Evolutionary conservation across 2,888 invertebrate genomes (phyloP), one percentile per base, ranked within the genome.

Genomic region (Apodemia duryi): DNA sequence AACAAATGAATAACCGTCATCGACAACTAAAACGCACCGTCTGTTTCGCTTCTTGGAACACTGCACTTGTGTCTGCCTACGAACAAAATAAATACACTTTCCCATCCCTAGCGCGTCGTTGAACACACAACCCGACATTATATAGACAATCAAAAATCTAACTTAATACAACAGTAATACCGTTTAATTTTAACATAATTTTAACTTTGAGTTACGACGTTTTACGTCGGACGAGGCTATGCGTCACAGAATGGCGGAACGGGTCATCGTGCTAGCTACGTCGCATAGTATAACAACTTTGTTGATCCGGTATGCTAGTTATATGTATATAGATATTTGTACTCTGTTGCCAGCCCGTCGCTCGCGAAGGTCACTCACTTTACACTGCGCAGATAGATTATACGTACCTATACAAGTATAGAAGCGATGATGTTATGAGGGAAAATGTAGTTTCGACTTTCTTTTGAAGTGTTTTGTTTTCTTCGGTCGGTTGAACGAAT

Each of bases 31-130:
- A 68, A 69, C 67, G 67, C 72, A 68, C 64, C 66, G 72, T 83
- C 84, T 82, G 71, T 84, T 82, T 79, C 78, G 75, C 77, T 85
- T 86, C 84, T 83, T 78, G 80, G 85, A 84, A 85, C 82, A 77
- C 76, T 85, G 86, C 87, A 85, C 86, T 85, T 84, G 84, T 80
- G 82, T 81, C 77, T 76, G 78, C 77, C 77, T 77, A 77, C 77
- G 77, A 79, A 86, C 79, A 80, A 80, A 86, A 86, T 84, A 86
- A 88, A 85, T 81, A 85, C 85, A 86, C 89, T 88, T 89, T 89
- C 88, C 81, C 84, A 69, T 68, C 69, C 65, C 67, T 63, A 66
- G 10, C 49, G 7, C 49, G 49, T 51, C 49, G 21, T 51, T 6
- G 13, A 51, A 51, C 21, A 51, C 7, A 51, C 49, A 21, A 51